Base-by-base conservation (phyloP, 2,888 invertebrate species). In the Pollenia labialis region DNA sequence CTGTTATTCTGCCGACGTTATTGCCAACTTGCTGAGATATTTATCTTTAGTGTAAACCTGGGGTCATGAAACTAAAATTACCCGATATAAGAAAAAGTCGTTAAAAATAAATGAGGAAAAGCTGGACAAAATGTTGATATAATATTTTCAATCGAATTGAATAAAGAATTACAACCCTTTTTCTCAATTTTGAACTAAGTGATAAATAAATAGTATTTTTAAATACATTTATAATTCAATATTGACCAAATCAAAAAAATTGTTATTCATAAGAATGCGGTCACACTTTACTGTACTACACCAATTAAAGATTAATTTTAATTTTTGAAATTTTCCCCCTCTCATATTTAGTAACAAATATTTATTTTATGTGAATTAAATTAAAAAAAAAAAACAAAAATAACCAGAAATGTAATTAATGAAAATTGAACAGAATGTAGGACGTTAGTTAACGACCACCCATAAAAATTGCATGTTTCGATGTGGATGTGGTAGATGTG, bases 391-490 rank as follows among this genome's bases (percentile, higher is more conserved):
- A 23, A 2, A 23, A 23, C 18, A 23, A 23, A 14, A 23, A 64
- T 50, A 81, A 76, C 23, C 71, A 64, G 80, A 75, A 80, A 86
- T 76, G 62, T 76, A 86, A 86, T 86, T 86, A 86, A 83, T 72
- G 64, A 76, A 83, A 82, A 71, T 85, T 62, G 56, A 74, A 79
- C 50, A 76, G 75, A 86, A 86, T 83, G 82, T 86, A 79, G 86
- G 86, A 83, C 58, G 82, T 54, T 60, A 42, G 54, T n/a, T 46
- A 76, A 80, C 58, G 82, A 80, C 86, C 86, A 86, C 86, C 86
- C 83, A 83, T 80, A 76, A 50, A 80, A 86, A 62, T 60, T 71
- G 52, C 60, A 82, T 69, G 68, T 42, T 44, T 75, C n/a, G 64
- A 14, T 46, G 58, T 58, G 79, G 79, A 72, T 56, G 74, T 80